A percentile compares a stretch with the other conserved stretches of the same genome.
Evolutionary conservation across 2,888 invertebrate genomes (phyloP).

Genomic region (Limnephilus rhombicus): DNA sequence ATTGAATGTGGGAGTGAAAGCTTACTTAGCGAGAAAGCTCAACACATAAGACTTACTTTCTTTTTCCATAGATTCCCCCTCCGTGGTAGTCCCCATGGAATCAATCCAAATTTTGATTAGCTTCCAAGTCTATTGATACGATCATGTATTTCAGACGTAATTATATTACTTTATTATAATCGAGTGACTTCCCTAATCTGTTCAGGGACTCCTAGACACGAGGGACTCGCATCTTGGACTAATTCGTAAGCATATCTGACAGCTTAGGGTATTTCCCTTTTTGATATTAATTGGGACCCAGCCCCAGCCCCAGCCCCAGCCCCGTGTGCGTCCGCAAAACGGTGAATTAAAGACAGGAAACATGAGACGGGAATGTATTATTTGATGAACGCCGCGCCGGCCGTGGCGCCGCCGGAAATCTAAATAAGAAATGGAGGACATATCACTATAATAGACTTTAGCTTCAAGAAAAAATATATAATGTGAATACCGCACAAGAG

Average conservation of each 20-base stretch:
- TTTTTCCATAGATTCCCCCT: background rate
- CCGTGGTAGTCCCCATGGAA: background rate
- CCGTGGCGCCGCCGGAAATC: background rate
- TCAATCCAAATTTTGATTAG: background rate
- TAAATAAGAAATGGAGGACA: background rate
- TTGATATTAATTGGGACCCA: conserved; percentile 31
- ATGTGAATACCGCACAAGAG: too few relatives aligned
- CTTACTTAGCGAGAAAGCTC: background rate
- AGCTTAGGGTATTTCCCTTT: conserved; percentile 31
- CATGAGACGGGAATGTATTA: background rate
- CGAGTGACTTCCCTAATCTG: conserved; percentile 14
- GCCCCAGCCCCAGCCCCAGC: conserved; percentile 11
- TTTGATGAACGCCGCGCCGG: background rate
- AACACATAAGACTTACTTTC: background rate
- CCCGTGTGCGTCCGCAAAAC: conserved; percentile 19
- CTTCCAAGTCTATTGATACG: background rate
- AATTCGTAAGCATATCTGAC: conserved; percentile 18
- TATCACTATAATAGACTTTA: background rate
- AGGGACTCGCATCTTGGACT: background rate
- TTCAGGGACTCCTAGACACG: background rate
- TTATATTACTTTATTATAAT: conserved; percentile 22
- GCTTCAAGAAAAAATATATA: background rate
- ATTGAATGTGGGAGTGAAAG: background rate
- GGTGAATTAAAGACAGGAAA: conserved; percentile 11
- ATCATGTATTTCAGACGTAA: background rate